Evolutionary conservation across 92 coral and sea anemone species (phyloP), one percentile per base, ranked within the genome.

Genomic region (Zoanthus sociatus): DNA sequence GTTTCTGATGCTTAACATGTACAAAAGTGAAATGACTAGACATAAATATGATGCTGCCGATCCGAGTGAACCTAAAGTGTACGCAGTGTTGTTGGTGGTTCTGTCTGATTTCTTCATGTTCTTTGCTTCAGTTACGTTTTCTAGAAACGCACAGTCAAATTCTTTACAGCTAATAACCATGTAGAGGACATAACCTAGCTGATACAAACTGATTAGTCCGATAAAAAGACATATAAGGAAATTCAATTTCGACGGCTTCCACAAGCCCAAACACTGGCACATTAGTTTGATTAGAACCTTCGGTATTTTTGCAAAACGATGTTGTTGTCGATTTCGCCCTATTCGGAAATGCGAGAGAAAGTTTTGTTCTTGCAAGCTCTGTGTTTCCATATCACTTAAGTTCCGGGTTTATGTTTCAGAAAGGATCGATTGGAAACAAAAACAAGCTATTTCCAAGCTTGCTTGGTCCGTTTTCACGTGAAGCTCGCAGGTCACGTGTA

Each of bases 121-220:
- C 45, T 64, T 78, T 10, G 78, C 84, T 73, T 89, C 91, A 21
- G 90, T 79, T 46, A 77, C 51, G 81, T 90, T 94, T 71, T 87
- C 63, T 5, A 90, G 61, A 66, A 89, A 94, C 16, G 93, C 88
- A 54, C 97, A 94, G 64, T 92, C 97, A 55, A 77, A 79, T 1
- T 83, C 93, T 11, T 63, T 87, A 50, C 97, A 94, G 12, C 92
- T 87, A 37, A 93, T 46, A 17, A 94, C 87, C 0, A 82, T 88
- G 76, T 92, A 92, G 15, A 94, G 78, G 56, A 90, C 93, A 66
- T 90, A 94, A n/a, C 78, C 91, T 17, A 91, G 84, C 76, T 94
- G 95, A 73, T 58, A 90, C 53, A 88, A 15, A 44, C 93, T 87
- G 0, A 92, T n/a, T 10, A 71, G 53, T 7, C 66, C 77, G 73